Conservation (phyloP, 2,797 vertebrate genomes). For the Gallinago solitaria region DNA sequence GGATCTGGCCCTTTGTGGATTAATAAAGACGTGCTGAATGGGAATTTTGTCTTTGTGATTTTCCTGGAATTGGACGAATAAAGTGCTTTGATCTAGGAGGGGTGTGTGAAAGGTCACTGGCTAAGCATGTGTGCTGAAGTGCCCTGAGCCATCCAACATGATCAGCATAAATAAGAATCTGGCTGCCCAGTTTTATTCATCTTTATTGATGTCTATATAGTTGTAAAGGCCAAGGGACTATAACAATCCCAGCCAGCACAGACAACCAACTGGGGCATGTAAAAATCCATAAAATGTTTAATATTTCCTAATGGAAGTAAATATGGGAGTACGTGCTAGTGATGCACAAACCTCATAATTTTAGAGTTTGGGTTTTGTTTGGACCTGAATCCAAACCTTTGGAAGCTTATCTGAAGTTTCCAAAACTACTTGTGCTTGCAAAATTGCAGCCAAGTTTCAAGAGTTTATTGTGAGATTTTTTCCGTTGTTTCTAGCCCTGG, state of each 20-base stretch:
- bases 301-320: slow-evolving; percentile 16
- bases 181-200: slow-evolving; percentile 55
- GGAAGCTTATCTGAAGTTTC: slow-evolving; percentile 45
- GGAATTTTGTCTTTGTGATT: slow-evolving; percentile 69
- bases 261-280: slow-evolving; percentile 19
- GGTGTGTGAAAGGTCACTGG: slow-evolving; percentile 61
- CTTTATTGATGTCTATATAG: slow-evolving; percentile 60
- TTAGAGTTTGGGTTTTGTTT: slow-evolving; percentile 22
- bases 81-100: slow-evolving; percentile 57
- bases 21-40: slow-evolving; percentile 39
- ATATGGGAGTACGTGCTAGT: neutral
- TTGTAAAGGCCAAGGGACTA: neutral
- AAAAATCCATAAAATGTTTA: slow-evolving; percentile 49
- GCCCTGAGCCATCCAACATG: slow-evolving; percentile 52
- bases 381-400: slow-evolving; percentile 28
- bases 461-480: neutral
- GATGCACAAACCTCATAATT: neutral
- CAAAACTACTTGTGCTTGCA: slow-evolving; percentile 12
- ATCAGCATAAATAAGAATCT: slow-evolving; percentile 67
- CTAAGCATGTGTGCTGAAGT: slow-evolving; percentile 56
- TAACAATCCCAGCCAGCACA: neutral
- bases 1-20: slow-evolving; percentile 54
- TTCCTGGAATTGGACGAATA: slow-evolving; percentile 48
- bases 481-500: neutral
- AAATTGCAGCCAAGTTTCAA: neutral